A percentile compares a stretch with the other conserved stretches of the same genome.
phyloP scores from a whole-genome alignment of 2,113 vertebrate species.

The Paracanthobrama guichenoti region DNA sequence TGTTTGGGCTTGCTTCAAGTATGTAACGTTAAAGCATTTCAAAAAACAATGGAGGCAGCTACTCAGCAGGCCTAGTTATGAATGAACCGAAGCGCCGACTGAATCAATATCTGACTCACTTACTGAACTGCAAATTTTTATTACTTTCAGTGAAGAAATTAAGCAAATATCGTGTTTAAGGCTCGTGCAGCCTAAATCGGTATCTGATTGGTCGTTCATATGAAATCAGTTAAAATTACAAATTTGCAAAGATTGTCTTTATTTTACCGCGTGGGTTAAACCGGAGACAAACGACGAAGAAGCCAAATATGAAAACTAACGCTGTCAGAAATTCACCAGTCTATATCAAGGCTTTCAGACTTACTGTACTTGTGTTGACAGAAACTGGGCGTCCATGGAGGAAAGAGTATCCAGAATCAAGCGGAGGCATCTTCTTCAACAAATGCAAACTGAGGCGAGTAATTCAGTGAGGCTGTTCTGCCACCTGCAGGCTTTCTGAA shows the following conservation, averaged over 20 bases:
- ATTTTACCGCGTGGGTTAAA: background rate
- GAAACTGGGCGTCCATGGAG: constrained; percentile 69
- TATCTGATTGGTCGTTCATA: background rate
- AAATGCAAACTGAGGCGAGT: constrained; percentile 77
- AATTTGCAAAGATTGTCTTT: background rate
- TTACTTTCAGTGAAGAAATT: background rate
- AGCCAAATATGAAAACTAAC: background rate
- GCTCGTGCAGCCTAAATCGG: background rate
- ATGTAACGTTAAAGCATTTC: no score
- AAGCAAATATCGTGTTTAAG: background rate
- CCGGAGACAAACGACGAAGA: background rate
- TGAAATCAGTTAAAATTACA: background rate
- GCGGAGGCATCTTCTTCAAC: constrained; percentile 71
- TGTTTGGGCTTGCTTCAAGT: no score
- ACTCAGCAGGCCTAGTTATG: no score
- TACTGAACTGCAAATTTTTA: background rate
- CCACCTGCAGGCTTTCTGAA: background rate
- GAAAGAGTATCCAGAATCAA: constrained; percentile 69
- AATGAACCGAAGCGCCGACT: no score
- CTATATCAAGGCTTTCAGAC: background rate
- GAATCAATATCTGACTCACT: background rate
- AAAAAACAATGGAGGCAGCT: no score
- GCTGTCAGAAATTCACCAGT: background rate
- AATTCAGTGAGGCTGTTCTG: background rate
- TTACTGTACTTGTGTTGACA: constrained; percentile 56